Evolutionary conservation across 2,888 invertebrate genomes (phyloP).

Genomic region (Ashinkailepas kermadecensis): DNA sequence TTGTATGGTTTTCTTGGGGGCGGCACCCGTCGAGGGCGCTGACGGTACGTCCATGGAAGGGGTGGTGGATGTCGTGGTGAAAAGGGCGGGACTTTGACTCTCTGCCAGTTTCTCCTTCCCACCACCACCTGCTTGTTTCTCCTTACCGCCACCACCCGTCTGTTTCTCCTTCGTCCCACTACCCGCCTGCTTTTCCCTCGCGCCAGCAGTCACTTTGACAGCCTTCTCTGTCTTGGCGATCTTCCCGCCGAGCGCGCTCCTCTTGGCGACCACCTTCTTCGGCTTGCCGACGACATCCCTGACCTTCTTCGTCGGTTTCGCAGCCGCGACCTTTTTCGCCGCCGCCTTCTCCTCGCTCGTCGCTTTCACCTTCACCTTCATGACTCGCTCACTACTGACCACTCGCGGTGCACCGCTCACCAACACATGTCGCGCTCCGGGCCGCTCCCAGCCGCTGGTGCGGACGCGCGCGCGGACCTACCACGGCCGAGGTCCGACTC

Average conservation of each 20-base stretch:
- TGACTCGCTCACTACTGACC: not conserved
- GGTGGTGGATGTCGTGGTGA: not conserved
- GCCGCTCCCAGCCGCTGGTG: too few species aligned
- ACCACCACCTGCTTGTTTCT: not conserved
- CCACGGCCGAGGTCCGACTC: not conserved
- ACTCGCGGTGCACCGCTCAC: too few species aligned
- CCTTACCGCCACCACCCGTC: too few species aligned
- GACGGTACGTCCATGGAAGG: not conserved
- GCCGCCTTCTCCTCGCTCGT: not conserved
- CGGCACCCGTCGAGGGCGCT: constrained; percentile 16
- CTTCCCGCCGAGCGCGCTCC: not conserved
- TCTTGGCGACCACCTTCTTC: constrained; percentile 5
- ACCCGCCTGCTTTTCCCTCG: constrained; percentile 7
- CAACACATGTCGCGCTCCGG: too few species aligned
- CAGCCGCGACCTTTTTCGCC: not conserved
- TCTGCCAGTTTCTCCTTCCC: not conserved
- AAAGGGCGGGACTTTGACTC: not conserved
- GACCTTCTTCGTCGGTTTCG: constrained; percentile 21
- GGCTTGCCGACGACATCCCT: constrained; percentile 8
- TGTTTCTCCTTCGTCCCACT: too few species aligned
- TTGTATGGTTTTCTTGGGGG: constrained; percentile 23
- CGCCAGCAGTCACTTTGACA: not conserved
- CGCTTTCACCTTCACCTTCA: not conserved
- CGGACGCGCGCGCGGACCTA: not conserved
- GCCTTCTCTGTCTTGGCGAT: not conserved